Percentiles rank a stretch among this genome's conserved stretches.
Conservation (phyloP, 30 jellyfish, hydroid and myxozoan species). For the Aurelia sp. region DNA sequence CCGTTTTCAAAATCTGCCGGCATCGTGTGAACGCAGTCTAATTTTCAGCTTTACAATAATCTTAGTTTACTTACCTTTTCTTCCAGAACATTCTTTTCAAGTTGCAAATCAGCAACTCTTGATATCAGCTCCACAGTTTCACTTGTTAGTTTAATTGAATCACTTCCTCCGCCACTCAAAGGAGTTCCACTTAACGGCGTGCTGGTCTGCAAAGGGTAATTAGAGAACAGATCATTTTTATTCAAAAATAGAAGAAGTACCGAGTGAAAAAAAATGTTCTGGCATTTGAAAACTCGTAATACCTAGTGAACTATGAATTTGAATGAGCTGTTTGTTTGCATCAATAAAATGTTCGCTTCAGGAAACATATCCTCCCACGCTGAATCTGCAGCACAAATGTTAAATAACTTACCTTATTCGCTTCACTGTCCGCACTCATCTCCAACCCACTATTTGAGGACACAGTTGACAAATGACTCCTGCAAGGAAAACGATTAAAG, state of each 20-base stretch:
- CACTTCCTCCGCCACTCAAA: constrained; percentile 49
- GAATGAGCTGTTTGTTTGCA: too few species aligned
- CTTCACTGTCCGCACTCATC: constrained; percentile 42
- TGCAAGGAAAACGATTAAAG: background rate
- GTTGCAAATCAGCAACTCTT: constrained; percentile 91
- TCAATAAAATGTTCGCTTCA: too few species aligned
- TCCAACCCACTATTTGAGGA: constrained; percentile 89
- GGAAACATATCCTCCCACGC: too few species aligned
- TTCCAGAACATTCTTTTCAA: constrained; percentile 89
- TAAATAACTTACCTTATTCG: constrained; percentile 24
- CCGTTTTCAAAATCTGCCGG: too few species aligned
- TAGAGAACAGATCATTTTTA: too few species aligned
- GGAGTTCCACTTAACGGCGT: constrained; percentile 68
- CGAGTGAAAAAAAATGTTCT: too few species aligned
- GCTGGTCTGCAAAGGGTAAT: constrained; percentile 23
- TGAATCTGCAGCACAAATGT: background rate
- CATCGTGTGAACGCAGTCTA: too few species aligned
- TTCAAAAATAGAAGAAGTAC: too few species aligned
- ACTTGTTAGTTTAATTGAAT: constrained; percentile 33
- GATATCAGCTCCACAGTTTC: constrained; percentile 92
- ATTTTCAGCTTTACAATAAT: too few species aligned
- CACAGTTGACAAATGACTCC: constrained; percentile 90
- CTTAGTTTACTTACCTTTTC: constrained; percentile 70
- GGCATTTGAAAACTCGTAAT: too few species aligned
- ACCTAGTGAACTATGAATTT: too few species aligned